Evolutionary conservation across 2,888 invertebrate genomes (phyloP).

Genomic region (Rhogogaster chlorosoma): DNA sequence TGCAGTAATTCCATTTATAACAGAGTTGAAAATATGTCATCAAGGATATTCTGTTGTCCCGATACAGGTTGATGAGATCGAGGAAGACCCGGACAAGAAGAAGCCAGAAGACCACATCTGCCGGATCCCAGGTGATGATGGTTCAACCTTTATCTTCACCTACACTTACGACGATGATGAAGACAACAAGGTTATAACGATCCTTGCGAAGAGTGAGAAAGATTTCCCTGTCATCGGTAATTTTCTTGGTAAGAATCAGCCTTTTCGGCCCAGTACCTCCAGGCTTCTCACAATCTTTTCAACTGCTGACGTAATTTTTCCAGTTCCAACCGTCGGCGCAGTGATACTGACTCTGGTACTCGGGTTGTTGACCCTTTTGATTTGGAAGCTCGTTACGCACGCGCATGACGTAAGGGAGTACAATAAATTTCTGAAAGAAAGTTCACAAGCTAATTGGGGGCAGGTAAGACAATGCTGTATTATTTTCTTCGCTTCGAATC

Average conservation of each 20-base stretch:
- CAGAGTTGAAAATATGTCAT: neutral
- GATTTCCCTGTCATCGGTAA: conserved; percentile 77
- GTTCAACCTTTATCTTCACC: conserved; percentile 78
- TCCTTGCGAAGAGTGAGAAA: conserved; percentile 78
- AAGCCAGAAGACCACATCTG: conserved; percentile 75
- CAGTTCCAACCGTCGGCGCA: conserved; percentile 86
- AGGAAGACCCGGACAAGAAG: conserved; percentile 65
- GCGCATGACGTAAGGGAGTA: conserved; percentile 88
- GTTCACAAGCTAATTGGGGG: conserved; percentile 85
- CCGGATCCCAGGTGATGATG: conserved; percentile 74
- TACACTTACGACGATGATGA: conserved; percentile 75
- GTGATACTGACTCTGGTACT: conserved; percentile 85
- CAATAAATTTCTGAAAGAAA: conserved; percentile 86
- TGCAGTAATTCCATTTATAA: neutral
- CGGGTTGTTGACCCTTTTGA: conserved; percentile 85
- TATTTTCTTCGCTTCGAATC: neutral
- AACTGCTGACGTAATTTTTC: conserved; percentile 55
- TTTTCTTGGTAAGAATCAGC: conserved; percentile 72
- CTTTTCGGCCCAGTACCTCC: neutral
- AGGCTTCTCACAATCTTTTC: neutral
- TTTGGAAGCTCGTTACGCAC: conserved; percentile 88
- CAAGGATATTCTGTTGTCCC: neutral
- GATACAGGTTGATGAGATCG: conserved; percentile 63
- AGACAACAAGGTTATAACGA: conserved; percentile 70
- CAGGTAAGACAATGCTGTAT: conserved; percentile 76